Conservation (phyloP, 1,140 invertebrate species). For the Heliconius eleuchia region DNA sequence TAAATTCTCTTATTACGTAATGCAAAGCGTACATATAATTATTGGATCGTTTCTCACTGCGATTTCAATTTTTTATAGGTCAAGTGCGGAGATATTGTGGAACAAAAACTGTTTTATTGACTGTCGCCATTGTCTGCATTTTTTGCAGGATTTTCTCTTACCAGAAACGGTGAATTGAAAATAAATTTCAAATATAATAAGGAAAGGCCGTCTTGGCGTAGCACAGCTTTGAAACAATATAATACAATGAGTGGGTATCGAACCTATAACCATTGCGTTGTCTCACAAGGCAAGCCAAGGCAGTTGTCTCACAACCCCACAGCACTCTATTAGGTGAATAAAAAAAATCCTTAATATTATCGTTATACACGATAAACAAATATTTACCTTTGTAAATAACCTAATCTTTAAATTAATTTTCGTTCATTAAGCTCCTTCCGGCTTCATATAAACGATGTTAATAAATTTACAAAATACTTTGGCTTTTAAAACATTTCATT, state of each 20-base stretch:
- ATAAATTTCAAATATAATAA: too few species aligned
- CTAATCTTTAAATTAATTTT: neutral
- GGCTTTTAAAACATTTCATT: neutral
- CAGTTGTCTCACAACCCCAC: too few species aligned
- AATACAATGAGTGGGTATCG: too few species aligned
- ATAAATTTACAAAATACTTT: neutral
- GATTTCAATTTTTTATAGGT: neutral
- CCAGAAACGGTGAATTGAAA: too few species aligned
- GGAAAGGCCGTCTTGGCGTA: too few species aligned
- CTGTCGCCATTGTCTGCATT: neutral
- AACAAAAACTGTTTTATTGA: neutral
- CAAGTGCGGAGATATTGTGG: neutral
- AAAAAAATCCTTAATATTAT: too few species aligned
- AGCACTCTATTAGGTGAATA: too few species aligned
- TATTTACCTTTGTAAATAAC: neutral
- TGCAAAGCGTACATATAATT: neutral
- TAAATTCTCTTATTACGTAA: neutral
- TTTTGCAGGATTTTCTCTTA: too few species aligned
- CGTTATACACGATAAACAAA: neutral
- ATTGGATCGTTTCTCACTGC: neutral
- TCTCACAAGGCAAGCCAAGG: too few species aligned
- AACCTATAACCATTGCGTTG: too few species aligned
- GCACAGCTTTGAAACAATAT: too few species aligned
- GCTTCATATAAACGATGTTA: neutral
- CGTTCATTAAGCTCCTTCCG: neutral